A percentile compares a stretch with the other conserved stretches of the same genome.
These are phyloP conservation scores for Scaptomyza reducta DNA, from an alignment of 2,888 invertebrate species.

Conservation along the genomic window DNA sequence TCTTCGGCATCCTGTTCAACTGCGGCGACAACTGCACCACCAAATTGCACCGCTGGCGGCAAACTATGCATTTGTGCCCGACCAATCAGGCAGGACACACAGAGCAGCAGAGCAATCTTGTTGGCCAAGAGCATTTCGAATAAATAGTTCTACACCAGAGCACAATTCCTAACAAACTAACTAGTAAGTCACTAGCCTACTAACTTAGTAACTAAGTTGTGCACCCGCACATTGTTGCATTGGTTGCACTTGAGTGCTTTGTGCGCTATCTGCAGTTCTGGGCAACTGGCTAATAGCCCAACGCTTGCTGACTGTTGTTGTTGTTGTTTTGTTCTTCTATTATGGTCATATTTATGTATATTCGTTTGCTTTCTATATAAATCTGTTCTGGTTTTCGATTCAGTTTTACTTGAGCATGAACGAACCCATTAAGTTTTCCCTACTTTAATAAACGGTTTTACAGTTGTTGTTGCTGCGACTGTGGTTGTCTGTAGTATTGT, in stretches of 20 bases:
- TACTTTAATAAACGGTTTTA: slow-evolving; percentile 72
- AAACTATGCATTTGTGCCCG: slow-evolving; percentile 30
- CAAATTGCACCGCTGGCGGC: slow-evolving; percentile 57
- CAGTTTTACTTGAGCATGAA: slow-evolving; percentile 78
- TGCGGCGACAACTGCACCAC: slow-evolving; percentile 67
- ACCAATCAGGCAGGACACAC: slow-evolving; percentile 41
- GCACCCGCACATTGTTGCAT: slow-evolving; percentile 36
- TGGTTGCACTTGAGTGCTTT: slow-evolving; percentile 68
- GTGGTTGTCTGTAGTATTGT: slow-evolving; percentile 2
- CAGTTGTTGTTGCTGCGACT: slow-evolving; percentile 34
- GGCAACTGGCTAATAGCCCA: slow-evolving; percentile 44
- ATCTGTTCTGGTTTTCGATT: slow-evolving; percentile 63
- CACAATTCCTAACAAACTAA: slow-evolving; percentile 44
- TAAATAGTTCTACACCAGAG: slow-evolving; percentile 54
- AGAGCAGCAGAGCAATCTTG: slow-evolving; percentile 4
- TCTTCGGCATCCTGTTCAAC: slow-evolving; percentile 62
- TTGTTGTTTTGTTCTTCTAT: slow-evolving; percentile 43
- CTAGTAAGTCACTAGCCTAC: slow-evolving; percentile 15
- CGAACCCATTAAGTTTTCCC: slow-evolving; percentile 69
- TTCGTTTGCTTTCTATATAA: slow-evolving; percentile 56
- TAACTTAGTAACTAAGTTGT: slow-evolving; percentile 17
- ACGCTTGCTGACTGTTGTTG: slow-evolving; percentile 16
- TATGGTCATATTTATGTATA: slow-evolving; percentile 19
- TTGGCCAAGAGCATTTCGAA: slow-evolving; percentile 34
- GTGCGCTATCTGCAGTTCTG: slow-evolving; percentile 37